Evolutionary conservation across 2,888 invertebrate genomes (phyloP), one percentile per base, ranked within the genome.

Genomic region (Pseudeuparius sepicola): DNA sequence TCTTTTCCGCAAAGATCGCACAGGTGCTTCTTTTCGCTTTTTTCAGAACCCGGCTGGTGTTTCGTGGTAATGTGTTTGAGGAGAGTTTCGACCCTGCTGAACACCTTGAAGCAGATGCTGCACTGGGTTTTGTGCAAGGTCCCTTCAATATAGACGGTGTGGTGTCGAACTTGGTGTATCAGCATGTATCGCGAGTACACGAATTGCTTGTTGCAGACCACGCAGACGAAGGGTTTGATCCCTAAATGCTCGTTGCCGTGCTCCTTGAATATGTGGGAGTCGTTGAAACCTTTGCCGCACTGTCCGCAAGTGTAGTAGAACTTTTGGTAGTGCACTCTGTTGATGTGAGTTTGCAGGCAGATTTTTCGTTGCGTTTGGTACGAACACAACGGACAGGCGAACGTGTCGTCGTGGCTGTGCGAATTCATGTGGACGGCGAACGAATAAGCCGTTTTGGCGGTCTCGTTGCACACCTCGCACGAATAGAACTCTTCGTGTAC

Each of bases 271-370:
- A 65, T 64, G 9, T 63, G 60, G 6, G 56, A 52, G n/a, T 59
- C 59, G 2, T 65, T 61, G 43, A 61, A 70, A 1, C 64, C 65
- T 45, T 68, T 68, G 0, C 68, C 68, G 40, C 70, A 70, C 2
- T 57, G 56, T 9, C 60, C 53, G 36, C 70, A 70, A 2, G 66
- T 59, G 41, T 55, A 64, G 34, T 59, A 60, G 37, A 60, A 64
- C 37, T 64, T 67, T 50, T 68, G 66, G 34, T 57, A 53, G 44
- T 69, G 69, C 57, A 67, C 66, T 24, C 67, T 63, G 63, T 63
- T 71, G 64, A 65, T 73, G 68, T 47, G 73, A 49, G 41, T 68
- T 64, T 51, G 71, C 54, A 56, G 37, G 23, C 51, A 53, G 5
- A 51, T 51, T 14, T 50, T 46, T 26, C 51, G 42, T 10, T 41